phyloP scores from a whole-genome alignment of 2,113 vertebrate genomes.

The Globicephala melas region DNA sequence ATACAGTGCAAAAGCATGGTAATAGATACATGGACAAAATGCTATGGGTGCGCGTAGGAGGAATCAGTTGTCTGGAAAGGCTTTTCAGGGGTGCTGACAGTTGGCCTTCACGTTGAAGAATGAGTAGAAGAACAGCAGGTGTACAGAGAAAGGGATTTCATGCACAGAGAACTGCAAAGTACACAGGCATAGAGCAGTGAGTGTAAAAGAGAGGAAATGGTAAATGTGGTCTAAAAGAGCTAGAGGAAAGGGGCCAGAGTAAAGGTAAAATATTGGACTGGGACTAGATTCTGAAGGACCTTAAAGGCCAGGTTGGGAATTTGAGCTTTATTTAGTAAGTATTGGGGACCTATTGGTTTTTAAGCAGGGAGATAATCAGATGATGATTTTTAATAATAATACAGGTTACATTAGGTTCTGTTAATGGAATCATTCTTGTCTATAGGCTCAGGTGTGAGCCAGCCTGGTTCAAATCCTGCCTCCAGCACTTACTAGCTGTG shows the following conservation, averaged over 20 bases:
- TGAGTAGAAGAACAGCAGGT: background rate
- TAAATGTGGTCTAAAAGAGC: background rate
- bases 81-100: background rate
- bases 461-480: background rate
- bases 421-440: conserved; percentile 24
- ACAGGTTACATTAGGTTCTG: background rate
- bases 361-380: background rate
- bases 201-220: background rate
- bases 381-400: background rate
- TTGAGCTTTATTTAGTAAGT: background rate
- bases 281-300: background rate
- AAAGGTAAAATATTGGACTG: background rate
- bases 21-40: background rate
- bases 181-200: background rate
- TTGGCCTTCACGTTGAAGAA: background rate
- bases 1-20: background rate
- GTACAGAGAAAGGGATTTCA: background rate
- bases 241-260: background rate
- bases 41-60: background rate
- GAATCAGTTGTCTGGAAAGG: background rate
- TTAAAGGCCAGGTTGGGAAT: background rate
- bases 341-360: background rate
- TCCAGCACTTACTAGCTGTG: background rate
- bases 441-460: background rate
- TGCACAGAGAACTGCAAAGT: background rate